Percentiles rank a stretch among this genome's conserved stretches.
phyloP scores from a whole-genome alignment of 1,140 invertebrate species.

The Nasonia vitripennis region DNA sequence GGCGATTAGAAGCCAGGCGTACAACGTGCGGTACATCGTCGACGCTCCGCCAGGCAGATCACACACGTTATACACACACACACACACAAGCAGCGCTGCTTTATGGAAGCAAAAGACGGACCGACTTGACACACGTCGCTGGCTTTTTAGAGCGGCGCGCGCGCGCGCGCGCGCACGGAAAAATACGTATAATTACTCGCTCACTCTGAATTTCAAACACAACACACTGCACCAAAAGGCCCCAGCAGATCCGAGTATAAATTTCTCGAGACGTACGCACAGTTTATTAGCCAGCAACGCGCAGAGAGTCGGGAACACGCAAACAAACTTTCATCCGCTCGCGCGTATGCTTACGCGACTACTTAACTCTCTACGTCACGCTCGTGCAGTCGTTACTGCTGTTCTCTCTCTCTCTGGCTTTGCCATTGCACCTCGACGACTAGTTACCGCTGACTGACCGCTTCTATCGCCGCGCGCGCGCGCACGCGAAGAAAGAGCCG shows the following conservation, averaged over 20 bases:
- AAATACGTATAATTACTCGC: slow-evolving; percentile 46
- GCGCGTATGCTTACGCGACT: too few species aligned
- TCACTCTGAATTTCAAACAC: too few species aligned
- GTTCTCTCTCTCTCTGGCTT: too few species aligned
- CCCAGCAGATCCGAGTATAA: too few species aligned
- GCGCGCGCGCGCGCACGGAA: slow-evolving; percentile 49
- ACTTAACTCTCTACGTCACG: background rate
- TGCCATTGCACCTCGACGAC: background rate
- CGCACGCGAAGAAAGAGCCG: background rate
- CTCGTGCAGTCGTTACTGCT: background rate
- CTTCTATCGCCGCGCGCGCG: background rate
- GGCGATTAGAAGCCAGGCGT: too few species aligned
- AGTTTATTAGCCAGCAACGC: too few species aligned
- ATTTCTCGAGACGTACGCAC: background rate
- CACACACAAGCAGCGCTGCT: background rate
- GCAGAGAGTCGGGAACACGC: too few species aligned
- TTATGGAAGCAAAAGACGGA: background rate
- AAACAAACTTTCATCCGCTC: background rate
- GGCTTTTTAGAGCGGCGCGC: slow-evolving; percentile 64
- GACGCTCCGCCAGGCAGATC: background rate
- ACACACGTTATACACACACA: background rate
- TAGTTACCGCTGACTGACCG: background rate
- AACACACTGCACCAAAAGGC: background rate
- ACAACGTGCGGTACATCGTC: background rate
- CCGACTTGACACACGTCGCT: slow-evolving; percentile 58